Conservation (phyloP, 2,797 vertebrate genomes). For the Clamator glandarius region DNA sequence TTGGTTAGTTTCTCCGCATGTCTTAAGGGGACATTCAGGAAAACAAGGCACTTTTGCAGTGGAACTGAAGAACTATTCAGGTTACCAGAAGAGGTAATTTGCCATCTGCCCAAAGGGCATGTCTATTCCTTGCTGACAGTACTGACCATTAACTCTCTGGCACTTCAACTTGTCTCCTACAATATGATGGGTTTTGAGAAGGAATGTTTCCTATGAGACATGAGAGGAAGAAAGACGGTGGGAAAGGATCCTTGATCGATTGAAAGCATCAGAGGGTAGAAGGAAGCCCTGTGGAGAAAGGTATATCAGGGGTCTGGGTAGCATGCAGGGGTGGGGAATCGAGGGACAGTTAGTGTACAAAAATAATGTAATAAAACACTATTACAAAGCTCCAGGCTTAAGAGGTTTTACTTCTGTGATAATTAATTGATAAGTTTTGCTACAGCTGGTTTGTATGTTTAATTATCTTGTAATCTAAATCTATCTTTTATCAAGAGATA, state of each 20-base stretch:
- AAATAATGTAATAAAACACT: neutral
- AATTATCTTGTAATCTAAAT: too few species aligned
- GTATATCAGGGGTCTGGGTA: neutral
- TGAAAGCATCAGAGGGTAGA: neutral
- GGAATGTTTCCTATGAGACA: neutral
- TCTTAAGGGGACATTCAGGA: neutral
- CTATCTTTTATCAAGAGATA: too few species aligned
- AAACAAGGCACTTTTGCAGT: neutral
- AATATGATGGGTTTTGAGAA: too few species aligned
- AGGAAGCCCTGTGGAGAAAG: neutral
- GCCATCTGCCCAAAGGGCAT: neutral
- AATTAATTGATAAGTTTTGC: too few species aligned
- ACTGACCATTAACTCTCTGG: neutral
- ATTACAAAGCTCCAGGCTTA: neutral
- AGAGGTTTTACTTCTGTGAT: too few species aligned
- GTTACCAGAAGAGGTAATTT: neutral
- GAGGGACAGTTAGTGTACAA: neutral
- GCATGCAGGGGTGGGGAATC: accelerated
- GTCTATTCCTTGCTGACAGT: accelerated
- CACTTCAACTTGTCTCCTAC: neutral
- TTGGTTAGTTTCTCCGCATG: neutral
- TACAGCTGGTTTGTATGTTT: too few species aligned
- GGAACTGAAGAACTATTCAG: neutral
- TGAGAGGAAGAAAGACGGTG: neutral
- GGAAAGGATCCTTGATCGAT: neutral